Conservation (phyloP, 2,113 vertebrate species). For the Hippocampus zosterae region DNA sequence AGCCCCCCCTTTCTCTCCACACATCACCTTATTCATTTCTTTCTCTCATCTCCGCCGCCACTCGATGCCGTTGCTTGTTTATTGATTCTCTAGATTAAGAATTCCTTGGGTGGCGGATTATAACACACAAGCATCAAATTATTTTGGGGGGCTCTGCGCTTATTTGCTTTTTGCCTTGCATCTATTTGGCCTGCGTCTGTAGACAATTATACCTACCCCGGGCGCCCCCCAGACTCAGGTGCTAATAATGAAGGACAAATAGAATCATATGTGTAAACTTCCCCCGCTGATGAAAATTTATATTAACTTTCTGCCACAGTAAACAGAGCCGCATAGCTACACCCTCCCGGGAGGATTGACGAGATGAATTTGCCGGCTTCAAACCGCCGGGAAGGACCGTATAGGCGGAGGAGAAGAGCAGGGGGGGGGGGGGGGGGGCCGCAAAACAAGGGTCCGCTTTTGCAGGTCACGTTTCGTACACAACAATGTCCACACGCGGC, state of each 20-base stretch:
- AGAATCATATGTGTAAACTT: constrained; percentile 99
- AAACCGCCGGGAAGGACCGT: constrained; percentile 75
- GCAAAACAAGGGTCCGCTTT: constrained; percentile 91
- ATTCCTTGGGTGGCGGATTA: constrained; percentile 96
- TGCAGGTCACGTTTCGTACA: constrained; percentile 70
- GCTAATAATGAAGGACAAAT: constrained; percentile 99
- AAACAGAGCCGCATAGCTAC: constrained; percentile 99
- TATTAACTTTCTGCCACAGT: constrained; percentile 99
- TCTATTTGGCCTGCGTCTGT: constrained; percentile 99
- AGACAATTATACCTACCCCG: constrained; percentile 99
- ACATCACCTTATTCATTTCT: constrained; percentile 63
- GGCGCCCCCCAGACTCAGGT: constrained; percentile 98
- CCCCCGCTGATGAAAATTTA: constrained; percentile 99
- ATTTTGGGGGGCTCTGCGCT: constrained; percentile 96
- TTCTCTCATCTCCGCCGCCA: constrained; percentile 24
- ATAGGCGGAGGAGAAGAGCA: not conserved
- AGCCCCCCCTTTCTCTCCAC: constrained; percentile 22
- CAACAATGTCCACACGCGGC: constrained; percentile 2
- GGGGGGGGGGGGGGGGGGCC: no score
- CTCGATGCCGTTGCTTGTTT: constrained; percentile 82
- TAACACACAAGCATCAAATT: constrained; percentile 99
- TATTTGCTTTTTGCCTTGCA: constrained; percentile 99
- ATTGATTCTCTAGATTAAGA: constrained; percentile 99
- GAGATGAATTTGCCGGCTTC: constrained; percentile 98
- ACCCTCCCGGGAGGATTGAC: constrained; percentile 93